These are phyloP conservation scores for Hypercompe scribonia DNA, from an alignment of 2,888 invertebrate species.

Conservation along the genomic window DNA sequence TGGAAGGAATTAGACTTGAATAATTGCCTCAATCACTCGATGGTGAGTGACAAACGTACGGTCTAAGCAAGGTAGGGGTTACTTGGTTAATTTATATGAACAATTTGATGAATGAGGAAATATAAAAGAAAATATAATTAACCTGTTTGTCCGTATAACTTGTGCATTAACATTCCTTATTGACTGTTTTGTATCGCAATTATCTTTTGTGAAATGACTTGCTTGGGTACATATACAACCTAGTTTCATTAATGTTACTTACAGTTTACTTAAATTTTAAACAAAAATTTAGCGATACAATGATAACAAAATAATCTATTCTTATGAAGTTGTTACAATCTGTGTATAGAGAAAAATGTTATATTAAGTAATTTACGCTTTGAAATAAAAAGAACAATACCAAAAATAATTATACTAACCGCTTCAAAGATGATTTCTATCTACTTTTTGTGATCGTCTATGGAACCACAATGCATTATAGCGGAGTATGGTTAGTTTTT, in stretches of 20 bases:
- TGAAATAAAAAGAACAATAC: no score
- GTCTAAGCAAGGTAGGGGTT: constrained; percentile 38
- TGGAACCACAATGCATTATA: no score
- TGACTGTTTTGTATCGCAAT: not conserved
- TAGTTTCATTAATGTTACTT: not conserved
- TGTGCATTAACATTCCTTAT: not conserved
- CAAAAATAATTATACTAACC: no score
- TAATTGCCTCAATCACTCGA: constrained; percentile 71
- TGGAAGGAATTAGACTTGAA: constrained; percentile 66
- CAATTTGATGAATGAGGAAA: not conserved
- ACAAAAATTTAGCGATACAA: not conserved
- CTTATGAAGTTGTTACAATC: not conserved
- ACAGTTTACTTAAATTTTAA: not conserved
- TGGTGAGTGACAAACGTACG: constrained; percentile 67
- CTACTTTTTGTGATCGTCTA: no score
- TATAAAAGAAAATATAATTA: not conserved
- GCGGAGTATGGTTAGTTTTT: no score
- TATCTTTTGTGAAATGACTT: not conserved
- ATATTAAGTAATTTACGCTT: no score
- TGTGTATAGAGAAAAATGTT: no score
- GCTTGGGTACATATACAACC: not conserved
- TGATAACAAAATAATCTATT: not conserved
- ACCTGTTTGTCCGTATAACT: not conserved
- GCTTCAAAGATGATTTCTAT: no score
- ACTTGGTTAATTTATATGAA: constrained; percentile 12